These are phyloP conservation scores for Calliopsis andreniformis DNA, from an alignment of 1,140 invertebrate genomes.

Conservation along the genomic window DNA sequence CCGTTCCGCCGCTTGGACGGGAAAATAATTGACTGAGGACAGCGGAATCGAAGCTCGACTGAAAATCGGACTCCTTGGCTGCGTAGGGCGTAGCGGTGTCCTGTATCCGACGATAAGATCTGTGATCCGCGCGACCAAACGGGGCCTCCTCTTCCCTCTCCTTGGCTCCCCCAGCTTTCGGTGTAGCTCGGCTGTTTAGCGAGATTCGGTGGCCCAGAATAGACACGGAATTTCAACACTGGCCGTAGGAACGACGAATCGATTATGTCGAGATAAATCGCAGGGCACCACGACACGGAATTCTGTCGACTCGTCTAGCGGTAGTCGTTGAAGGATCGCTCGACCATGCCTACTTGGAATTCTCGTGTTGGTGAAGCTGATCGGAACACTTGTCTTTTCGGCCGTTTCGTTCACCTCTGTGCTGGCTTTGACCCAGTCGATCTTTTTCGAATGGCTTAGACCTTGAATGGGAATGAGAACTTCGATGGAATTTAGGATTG, in stretches of 20 bases:
- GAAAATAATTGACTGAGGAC: conserved; percentile 50
- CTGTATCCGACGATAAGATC: conserved; percentile 58
- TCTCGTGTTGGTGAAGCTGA: not conserved
- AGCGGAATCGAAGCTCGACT: not conserved
- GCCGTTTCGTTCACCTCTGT: not conserved
- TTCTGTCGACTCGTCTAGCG: conserved; percentile 24
- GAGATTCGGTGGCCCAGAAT: conserved; percentile 25
- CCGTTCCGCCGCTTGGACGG: conserved; percentile 23
- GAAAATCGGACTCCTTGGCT: conserved; percentile 44
- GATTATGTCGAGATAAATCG: conserved; percentile 52
- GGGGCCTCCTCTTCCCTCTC: not conserved
- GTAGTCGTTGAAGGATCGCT: conserved; percentile 2
- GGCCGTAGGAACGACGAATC: conserved; percentile 41
- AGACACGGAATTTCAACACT: conserved; percentile 36
- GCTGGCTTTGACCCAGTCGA: too few species aligned
- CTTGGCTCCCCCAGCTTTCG: conserved; percentile 22
- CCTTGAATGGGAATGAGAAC: too few species aligned
- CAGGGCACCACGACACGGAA: conserved; percentile 28
- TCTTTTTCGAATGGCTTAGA: too few species aligned
- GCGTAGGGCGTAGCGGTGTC: conserved; percentile 36
- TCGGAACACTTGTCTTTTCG: not conserved
- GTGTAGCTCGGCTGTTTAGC: conserved; percentile 1
- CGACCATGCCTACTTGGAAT: not conserved
- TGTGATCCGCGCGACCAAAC: conserved; percentile 43
- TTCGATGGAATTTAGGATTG: too few species aligned